Base-by-base conservation (phyloP, 37 sponge, comb jelly and placozoan species). In the Axinella damicornis region DNA sequence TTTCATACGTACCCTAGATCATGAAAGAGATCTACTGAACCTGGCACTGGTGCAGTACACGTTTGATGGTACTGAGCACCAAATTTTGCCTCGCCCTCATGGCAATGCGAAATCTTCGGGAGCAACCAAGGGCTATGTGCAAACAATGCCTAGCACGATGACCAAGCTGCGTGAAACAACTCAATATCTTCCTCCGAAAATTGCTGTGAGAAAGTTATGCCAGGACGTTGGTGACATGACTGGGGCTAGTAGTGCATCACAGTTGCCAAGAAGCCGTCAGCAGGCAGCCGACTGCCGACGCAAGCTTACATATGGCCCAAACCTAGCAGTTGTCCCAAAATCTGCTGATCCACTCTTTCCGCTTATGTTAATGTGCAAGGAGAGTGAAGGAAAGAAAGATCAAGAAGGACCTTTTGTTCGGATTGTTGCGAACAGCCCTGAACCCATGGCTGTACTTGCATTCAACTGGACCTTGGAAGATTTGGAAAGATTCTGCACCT, bases 291-390 rank as follows among this genome's bases (percentile, higher is more conserved):
- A 82, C 28, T 36, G 30, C 19, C 36, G 83, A n/a, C 30, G 83
- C 18, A 9, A 13, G 32, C 9, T 63, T 19, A 25, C 35, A 1
- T 46, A 46, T 46, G 46, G 46, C 46, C 4, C 46, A 12, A 46
- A 46, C 46, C 9, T 9, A 12, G 46, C 46, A 46, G 46, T 46
- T 12, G 12, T 46, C 39, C 35, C 34, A 59, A 25, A 39, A 19
- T 17, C 19, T n/a, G 36, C 18, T 82, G 83, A 82, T 59, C 72
- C 61, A 2, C 14, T 82, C 24, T 71, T 57, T 35, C 27, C 83
- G 5, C 24, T 82, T 0, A 71, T 82, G 83, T 5, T 72, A 52
- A 82, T 82, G 83, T 82, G 83, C 36, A 82, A 82, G 30, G 83
- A 82, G 20, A 52, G 63, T 9, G 81, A 80, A 30, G 81, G 81